Conservation (phyloP, 2,888 invertebrate species). For the Eilema depressum region DNA sequence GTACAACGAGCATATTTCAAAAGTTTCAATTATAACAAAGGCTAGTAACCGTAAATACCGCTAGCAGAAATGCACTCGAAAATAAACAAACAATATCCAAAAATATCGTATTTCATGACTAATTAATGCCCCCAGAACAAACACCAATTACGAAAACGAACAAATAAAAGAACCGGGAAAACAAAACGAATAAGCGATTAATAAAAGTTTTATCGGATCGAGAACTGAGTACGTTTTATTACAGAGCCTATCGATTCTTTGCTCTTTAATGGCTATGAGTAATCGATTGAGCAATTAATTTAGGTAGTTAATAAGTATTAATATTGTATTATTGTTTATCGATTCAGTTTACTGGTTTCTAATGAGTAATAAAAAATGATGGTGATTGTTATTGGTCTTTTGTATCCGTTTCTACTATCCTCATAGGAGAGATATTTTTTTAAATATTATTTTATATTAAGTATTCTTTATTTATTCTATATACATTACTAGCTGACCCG, state of each 20-base stretch:
- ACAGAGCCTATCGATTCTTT: slow-evolving; percentile 70
- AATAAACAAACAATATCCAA: slow-evolving; percentile 59
- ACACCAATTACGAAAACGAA: slow-evolving; percentile 78
- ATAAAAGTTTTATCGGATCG: slow-evolving; percentile 68
- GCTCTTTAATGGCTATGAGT: slow-evolving; percentile 58
- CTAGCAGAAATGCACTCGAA: slow-evolving; percentile 35
- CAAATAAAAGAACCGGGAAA: slow-evolving; percentile 67
- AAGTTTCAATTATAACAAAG: slow-evolving; percentile 12
- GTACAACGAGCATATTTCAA: not conserved
- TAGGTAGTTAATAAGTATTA: not conserved
- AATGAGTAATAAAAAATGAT: not conserved
- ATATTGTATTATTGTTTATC: slow-evolving; percentile 6
- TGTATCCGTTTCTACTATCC: too few species aligned
- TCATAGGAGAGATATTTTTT: too few species aligned
- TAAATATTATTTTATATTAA: too few species aligned
- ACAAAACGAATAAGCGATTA: slow-evolving; percentile 65
- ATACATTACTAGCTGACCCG: too few species aligned
- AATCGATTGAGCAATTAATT: slow-evolving; percentile 47
- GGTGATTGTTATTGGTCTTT: not conserved
- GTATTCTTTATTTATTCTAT: too few species aligned
- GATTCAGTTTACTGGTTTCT: not conserved
- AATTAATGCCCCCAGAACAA: slow-evolving; percentile 77
- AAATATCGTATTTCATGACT: slow-evolving; percentile 81
- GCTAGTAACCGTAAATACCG: slow-evolving; percentile 4
- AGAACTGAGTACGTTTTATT: slow-evolving; percentile 68